These are phyloP conservation scores for Rhinogobius similis DNA, from an alignment of 2,113 vertebrate species.

Conservation along the genomic window DNA sequence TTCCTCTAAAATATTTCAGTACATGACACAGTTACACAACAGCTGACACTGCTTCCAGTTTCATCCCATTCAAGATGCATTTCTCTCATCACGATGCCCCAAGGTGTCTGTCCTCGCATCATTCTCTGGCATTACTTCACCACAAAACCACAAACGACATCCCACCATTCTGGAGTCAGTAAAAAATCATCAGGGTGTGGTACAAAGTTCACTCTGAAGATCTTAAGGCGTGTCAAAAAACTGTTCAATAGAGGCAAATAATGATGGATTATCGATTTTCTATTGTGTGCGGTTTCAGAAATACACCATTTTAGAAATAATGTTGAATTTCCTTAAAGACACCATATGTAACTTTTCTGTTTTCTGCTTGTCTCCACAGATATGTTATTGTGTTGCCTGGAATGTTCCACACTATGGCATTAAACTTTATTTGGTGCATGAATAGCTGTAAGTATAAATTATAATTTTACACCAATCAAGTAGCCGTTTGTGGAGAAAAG, in stretches of 20 bases:
- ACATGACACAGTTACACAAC: conserved; percentile 77
- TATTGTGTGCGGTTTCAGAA: not conserved
- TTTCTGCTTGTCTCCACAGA: not conserved
- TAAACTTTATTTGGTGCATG: no score
- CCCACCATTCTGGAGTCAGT: conserved; percentile 36
- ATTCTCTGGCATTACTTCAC: no score
- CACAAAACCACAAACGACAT: conserved; percentile 9
- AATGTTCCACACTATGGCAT: not conserved
- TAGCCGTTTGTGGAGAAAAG: no score
- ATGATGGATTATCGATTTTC: not conserved
- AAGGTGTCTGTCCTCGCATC: conserved; percentile 24
- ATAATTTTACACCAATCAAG: no score
- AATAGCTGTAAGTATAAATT: no score
- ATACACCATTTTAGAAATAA: not conserved
- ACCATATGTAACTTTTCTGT: no score
- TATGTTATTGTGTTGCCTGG: not conserved
- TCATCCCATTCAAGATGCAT: conserved; percentile 35
- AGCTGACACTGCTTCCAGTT: conserved; percentile 57
- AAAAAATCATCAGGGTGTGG: conserved; percentile 27
- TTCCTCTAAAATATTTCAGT: conserved; percentile 76
- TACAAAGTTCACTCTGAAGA: conserved; percentile 25
- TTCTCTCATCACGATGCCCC: conserved; percentile 30
- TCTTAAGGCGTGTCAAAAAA: conserved; percentile 35
- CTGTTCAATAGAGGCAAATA: conserved; percentile 2
- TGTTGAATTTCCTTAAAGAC: not conserved